These are phyloP conservation scores for Oedothorax gibbosus DNA, from an alignment of 1,140 invertebrate species.

Conservation along the genomic window DNA sequence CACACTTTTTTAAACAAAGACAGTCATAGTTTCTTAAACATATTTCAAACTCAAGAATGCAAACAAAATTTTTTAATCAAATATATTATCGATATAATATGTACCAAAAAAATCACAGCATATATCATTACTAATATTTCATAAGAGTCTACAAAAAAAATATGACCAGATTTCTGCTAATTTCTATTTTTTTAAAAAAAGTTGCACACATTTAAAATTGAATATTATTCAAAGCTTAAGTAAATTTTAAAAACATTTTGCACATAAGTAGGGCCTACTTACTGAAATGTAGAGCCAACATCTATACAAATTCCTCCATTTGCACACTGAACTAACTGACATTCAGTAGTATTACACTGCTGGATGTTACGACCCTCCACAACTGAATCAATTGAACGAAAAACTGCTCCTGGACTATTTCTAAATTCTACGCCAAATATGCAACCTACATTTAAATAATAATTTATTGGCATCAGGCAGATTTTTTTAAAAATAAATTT, in stretches of 20 bases:
- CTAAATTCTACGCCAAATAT: constrained; percentile 54
- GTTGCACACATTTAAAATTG: too few species aligned
- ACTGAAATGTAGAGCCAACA: constrained; percentile 59
- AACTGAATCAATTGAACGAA: constrained; percentile 28
- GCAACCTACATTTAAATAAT: constrained; percentile 32
- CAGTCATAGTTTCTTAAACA: too few species aligned
- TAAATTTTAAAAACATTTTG: background rate
- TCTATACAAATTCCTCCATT: constrained; percentile 58
- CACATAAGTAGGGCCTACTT: background rate
- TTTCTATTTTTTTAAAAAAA: too few species aligned
- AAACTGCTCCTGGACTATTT: constrained; percentile 41
- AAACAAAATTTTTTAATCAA: too few species aligned
- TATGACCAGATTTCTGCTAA: too few species aligned
- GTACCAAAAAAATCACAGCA: too few species aligned
- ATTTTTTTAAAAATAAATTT: background rate
- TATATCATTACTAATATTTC: too few species aligned
- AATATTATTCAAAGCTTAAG: background rate
- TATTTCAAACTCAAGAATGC: too few species aligned
- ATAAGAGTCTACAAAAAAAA: too few species aligned
- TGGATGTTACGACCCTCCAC: constrained; percentile 54
- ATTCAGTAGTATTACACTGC: constrained; percentile 51
- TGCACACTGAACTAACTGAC: constrained; percentile 44
- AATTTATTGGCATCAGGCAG: too few species aligned
- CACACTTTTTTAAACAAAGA: too few species aligned
- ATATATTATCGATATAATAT: too few species aligned